Evolutionary conservation across 1,140 invertebrate species (phyloP).

Genomic region (Drosophila virilis): DNA sequence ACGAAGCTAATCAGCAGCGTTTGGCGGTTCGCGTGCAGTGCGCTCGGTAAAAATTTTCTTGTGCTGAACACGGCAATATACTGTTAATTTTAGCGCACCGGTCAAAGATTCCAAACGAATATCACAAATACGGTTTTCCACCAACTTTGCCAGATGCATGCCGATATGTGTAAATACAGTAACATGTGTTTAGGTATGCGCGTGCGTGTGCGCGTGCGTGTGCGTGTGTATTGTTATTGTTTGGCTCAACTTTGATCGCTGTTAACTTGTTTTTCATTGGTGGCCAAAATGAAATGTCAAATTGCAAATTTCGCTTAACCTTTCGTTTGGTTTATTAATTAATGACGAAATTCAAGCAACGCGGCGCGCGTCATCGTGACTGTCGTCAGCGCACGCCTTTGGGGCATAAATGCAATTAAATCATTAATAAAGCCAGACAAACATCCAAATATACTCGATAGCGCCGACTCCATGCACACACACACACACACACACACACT

Average conservation of each 20-base stretch:
- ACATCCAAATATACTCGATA: conserved; percentile 57
- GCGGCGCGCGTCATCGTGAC: conserved; percentile 52
- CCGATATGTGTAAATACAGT: conserved; percentile 5
- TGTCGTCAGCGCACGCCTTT: conserved; percentile 68
- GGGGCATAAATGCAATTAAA: conserved; percentile 78
- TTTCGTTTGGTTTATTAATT: conserved; percentile 74
- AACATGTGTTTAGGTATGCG: neutral
- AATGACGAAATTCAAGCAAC: conserved; percentile 70
- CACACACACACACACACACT: conserved; percentile 22
- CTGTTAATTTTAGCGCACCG: conserved; percentile 56
- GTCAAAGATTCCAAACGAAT: conserved; percentile 57
- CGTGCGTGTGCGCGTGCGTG: neutral
- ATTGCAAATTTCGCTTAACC: conserved; percentile 69
- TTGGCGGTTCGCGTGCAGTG: conserved; percentile 68
- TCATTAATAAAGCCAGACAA: conserved; percentile 79
- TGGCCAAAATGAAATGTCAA: conserved; percentile 54
- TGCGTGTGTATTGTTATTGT: conserved; percentile 20
- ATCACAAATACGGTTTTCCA: conserved; percentile 19
- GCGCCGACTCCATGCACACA: conserved; percentile 12
- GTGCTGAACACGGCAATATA: conserved; percentile 43
- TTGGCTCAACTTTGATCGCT: conserved; percentile 25
- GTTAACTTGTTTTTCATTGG: conserved; percentile 35
- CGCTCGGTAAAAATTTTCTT: conserved; percentile 50
- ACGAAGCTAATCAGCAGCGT: conserved; percentile 73
- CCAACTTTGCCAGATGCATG: conserved; percentile 39